A percentile compares a stretch with the other conserved stretches of the same genome.
These are phyloP conservation scores for Holothuria glaberrima DNA, from an alignment of 35 echinoderm and acorn worm genomes.

Conservation along the genomic window DNA sequence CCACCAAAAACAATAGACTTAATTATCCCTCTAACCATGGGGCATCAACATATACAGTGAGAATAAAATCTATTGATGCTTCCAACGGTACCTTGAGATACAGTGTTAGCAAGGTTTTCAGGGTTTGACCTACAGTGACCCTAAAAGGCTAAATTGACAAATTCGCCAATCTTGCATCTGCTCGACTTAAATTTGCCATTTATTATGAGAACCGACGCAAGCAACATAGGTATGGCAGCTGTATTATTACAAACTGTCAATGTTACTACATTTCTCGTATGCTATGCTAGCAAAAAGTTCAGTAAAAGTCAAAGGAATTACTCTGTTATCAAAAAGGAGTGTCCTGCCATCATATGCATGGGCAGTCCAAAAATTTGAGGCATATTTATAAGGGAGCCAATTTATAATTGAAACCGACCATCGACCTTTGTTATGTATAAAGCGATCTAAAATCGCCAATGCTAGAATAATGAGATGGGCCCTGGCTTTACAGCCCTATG, in stretches of 20 bases:
- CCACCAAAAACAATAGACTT: too few species aligned
- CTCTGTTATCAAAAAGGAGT: slow-evolving; percentile 28
- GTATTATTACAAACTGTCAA: slow-evolving; percentile 29
- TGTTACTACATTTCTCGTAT: slow-evolving; percentile 22
- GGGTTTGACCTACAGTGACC: too few species aligned
- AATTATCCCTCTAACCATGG: too few species aligned
- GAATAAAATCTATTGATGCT: too few species aligned
- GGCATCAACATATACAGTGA: too few species aligned
- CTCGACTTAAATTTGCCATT: slow-evolving; percentile 54
- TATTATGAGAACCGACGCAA: slow-evolving; percentile 67
- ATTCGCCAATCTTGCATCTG: slow-evolving; percentile 54
- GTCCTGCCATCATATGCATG: slow-evolving; percentile 28
- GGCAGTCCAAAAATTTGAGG: slow-evolving; percentile 41
- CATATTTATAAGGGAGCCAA: slow-evolving; percentile 19
- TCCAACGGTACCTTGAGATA: slow-evolving; percentile 13
- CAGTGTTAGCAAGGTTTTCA: too few species aligned
- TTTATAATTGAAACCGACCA: slow-evolving; percentile 47
- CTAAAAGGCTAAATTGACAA: slow-evolving; percentile 45
- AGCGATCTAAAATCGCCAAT: slow-evolving; percentile 31
- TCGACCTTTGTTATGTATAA: slow-evolving; percentile 18
- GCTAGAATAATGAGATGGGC: slow-evolving; percentile 31
- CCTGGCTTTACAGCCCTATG: slow-evolving; percentile 11
- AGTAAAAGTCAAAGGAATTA: not conserved
- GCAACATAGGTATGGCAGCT: slow-evolving; percentile 60
- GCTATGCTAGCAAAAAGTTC: slow-evolving; percentile 55